phyloP scores from a whole-genome alignment of 2,797 vertebrate genomes.

The Forpus xanthops region DNA sequence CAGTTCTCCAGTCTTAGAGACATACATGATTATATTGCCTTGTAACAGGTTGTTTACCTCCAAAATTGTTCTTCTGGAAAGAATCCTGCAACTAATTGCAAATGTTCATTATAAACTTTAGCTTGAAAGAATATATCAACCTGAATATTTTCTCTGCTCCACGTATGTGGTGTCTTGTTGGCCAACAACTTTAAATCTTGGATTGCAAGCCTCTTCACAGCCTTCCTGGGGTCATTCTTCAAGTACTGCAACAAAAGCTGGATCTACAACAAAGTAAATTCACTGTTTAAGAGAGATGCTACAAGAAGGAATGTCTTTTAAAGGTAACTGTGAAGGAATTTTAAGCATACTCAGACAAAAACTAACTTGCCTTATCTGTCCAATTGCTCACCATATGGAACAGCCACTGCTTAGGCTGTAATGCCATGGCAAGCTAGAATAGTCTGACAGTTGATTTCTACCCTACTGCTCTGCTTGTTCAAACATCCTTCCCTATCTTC shows the following conservation, averaged over 20 bases:
- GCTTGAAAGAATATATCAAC: constrained; percentile 62
- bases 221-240: constrained; percentile 92
- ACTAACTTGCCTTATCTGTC: not conserved
- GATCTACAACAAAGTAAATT: constrained; percentile 76
- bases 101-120: not conserved
- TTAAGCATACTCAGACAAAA: not conserved
- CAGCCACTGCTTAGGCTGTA: not conserved
- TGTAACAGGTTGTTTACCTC: not conserved
- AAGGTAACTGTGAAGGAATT: not conserved
- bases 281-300: not conserved
- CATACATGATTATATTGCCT: not conserved
- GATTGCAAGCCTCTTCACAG: constrained; percentile 91
- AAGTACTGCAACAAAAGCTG: constrained; percentile 93
- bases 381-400: not conserved
- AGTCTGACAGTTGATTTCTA: not conserved
- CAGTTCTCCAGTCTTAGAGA: not conserved
- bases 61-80: not conserved
- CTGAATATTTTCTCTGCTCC: constrained; percentile 95
- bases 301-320: not conserved
- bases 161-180: constrained; percentile 94
- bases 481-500: not conserved
- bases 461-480: not conserved
- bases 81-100: not conserved
- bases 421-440: not conserved
- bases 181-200: constrained; percentile 93